A percentile compares a stretch with the other conserved stretches of the same genome.
Evolutionary conservation across 1,140 invertebrate species (phyloP).

Genomic region (Zelostemma sp.): DNA sequence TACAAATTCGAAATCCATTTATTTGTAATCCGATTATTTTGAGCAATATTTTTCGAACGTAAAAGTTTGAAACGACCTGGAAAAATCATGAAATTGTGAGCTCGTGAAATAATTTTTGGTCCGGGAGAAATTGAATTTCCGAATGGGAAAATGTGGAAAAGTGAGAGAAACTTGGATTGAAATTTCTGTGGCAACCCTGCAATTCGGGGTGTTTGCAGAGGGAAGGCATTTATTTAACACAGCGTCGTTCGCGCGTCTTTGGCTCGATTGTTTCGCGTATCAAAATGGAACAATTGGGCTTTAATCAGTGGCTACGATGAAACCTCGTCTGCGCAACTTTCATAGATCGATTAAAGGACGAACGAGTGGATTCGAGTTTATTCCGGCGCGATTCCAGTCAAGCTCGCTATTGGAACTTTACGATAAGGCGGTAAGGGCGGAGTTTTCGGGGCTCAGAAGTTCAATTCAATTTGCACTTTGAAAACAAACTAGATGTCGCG

Average conservation of each 20-base stretch:
- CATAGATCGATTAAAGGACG: conserved; percentile 25
- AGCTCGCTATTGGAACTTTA: conserved; percentile 29
- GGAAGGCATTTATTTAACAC: too few species aligned
- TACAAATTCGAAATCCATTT: too few species aligned
- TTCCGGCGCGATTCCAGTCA: conserved; percentile 27
- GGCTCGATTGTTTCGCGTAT: conserved; percentile 13
- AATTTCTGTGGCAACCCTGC: too few species aligned
- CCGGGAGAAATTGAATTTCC: too few species aligned
- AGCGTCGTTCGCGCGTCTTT: background rate
- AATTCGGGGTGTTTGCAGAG: too few species aligned
- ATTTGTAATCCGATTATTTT: too few species aligned
- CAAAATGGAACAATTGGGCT: conserved; percentile 23
- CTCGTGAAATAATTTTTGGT: too few species aligned
- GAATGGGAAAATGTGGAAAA: too few species aligned
- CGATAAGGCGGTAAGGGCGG: conserved; percentile 26
- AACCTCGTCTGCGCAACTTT: conserved; percentile 31
- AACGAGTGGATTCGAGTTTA: conserved; percentile 23
- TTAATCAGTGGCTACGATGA: conserved; percentile 26
- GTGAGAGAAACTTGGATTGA: too few species aligned
- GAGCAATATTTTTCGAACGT: too few species aligned
- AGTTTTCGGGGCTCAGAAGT: conserved; percentile 32
- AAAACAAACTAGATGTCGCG: conserved; percentile 18
- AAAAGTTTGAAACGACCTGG: too few species aligned
- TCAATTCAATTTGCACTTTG: conserved; percentile 46
- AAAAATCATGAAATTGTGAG: too few species aligned